Evolutionary conservation across 2,797 vertebrate species (phyloP), one percentile per base, ranked within the genome.

Genomic region (Girardinus metallicus): DNA sequence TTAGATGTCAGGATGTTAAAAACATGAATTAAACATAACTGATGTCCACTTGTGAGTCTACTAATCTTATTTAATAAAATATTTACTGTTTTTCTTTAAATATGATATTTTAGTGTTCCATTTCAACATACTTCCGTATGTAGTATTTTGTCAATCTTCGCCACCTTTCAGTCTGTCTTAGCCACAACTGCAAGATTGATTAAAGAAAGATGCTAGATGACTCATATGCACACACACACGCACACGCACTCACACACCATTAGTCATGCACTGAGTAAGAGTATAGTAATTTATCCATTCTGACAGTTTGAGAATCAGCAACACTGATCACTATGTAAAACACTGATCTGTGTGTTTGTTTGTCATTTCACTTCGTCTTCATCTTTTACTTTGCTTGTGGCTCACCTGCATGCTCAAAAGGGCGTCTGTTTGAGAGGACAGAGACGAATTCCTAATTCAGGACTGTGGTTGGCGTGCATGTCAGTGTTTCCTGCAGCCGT

Each of bases 221-320:
- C 78, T 86, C 85, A 80, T 76, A 66, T 73, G 43, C 4, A 43
- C 9, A 73, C 82, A 76, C 64, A 4, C 44, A 47, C 73, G 44
- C 66, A 57, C 76, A 81, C 71, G 72, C 5, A 55, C 8, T 71
- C 80, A 77, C 64, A 7, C 44, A 53, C 36, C 11, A 23, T 70
- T 70, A 92, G 79, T 92, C 91, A 91, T 79, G 49, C 82, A 68
- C 0, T 43, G 83, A 88, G 55, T 78, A 78, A 87, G 72, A 89
- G 85, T 85, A 78, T 85, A 82, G 85, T 88, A 85, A 91, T 92
- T 78, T 83, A 80, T 93, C 90, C 90, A 80, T 85, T 87, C 80
- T 80, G 89, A 89, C 87, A 86, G 76, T 90, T 88, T 74, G 73
- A 78, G 39, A 13, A 81, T 84, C 76, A 79, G 87, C 80, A 76